phyloP scores from a whole-genome alignment of 1,140 invertebrate genomes.

The Leptinotarsa defecta region DNA sequence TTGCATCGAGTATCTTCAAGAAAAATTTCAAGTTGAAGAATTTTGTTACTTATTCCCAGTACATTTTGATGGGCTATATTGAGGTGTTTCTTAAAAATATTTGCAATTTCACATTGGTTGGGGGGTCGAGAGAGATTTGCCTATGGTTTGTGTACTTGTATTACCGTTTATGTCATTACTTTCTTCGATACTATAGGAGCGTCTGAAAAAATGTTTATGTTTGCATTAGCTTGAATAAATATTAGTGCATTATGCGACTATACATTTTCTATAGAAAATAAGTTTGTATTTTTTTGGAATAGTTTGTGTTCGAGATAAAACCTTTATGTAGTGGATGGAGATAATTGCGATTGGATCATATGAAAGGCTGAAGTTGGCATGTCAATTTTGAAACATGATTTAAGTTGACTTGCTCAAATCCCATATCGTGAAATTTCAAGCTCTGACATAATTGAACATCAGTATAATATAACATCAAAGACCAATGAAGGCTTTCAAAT shows the following conservation, averaged over 20 bases:
- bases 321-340: too few species aligned
- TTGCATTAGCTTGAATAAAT: not conserved
- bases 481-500: too few species aligned
- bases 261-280: not conserved
- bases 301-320: not conserved
- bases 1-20: not conserved
- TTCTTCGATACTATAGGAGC: not conserved
- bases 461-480: too few species aligned
- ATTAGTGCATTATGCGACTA: not conserved
- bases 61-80: not conserved
- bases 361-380: too few species aligned
- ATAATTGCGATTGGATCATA: too few species aligned
- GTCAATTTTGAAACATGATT: too few species aligned
- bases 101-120: not conserved
- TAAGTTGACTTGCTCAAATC: too few species aligned
- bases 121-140: too few species aligned
- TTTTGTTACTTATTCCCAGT: not conserved
- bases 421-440: too few species aligned
- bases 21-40: not conserved
- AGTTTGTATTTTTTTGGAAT: conserved; percentile 1
- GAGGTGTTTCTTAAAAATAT: not conserved
- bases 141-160: too few species aligned
- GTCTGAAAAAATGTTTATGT: not conserved
- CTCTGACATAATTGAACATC: too few species aligned
- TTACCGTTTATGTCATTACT: not conserved